Conservation (phyloP, 1,140 invertebrate genomes). For the Chionoecetes opilio region DNA sequence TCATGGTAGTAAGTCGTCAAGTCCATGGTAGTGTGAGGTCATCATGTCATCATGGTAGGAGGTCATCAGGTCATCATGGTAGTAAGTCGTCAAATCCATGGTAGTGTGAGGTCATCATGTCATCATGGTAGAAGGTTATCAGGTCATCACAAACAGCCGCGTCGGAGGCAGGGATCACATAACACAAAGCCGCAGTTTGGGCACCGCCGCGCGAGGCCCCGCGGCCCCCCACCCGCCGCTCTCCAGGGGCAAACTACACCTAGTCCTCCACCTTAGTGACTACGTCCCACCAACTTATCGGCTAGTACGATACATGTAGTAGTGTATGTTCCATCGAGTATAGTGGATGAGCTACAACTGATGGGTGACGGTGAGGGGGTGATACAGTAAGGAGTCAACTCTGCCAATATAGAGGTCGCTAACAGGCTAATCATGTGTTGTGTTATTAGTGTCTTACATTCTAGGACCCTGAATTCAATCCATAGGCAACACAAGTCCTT, state of each 20-base stretch:
- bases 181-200: no score
- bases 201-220: not conserved
- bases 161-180: no score
- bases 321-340: not conserved
- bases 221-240: not conserved
- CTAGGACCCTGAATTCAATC: constrained; percentile 28
- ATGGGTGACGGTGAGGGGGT: not conserved
- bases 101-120: no score
- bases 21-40: no score
- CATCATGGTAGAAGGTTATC: no score
- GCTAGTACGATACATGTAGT: not conserved
- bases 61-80: no score
- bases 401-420: not conserved
- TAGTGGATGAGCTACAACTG: not conserved
- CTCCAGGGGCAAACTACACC: not conserved
- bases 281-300: not conserved
- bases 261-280: not conserved
- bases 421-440: constrained; percentile 1
- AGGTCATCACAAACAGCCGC: no score
- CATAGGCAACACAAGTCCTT: not conserved
- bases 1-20: no score
- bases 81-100: no score
- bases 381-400: not conserved
- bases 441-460: not conserved
- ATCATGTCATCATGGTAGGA: no score